phyloP scores from a whole-genome alignment of 2,113 vertebrate genomes.

The Sapajus apella region DNA sequence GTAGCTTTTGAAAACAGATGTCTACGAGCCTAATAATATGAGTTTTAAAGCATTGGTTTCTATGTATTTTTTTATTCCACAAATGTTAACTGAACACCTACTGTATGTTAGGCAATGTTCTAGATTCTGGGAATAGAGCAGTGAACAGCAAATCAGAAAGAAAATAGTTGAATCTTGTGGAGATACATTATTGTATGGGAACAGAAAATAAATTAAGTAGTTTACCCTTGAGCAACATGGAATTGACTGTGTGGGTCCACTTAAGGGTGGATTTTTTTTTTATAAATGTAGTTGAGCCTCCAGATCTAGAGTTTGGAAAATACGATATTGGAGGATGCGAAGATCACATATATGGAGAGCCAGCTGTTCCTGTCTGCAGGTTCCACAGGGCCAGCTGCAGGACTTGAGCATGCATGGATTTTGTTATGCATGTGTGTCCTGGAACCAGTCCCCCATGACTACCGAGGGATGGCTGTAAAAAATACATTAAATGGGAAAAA shows the following conservation, averaged over 20 bases:
- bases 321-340: background rate
- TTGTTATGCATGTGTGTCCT: background rate
- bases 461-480: background rate
- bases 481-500: background rate
- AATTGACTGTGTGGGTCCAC: background rate
- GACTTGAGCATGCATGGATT: background rate
- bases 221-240: background rate
- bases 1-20: constrained; percentile 12
- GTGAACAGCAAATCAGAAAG: background rate
- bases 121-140: background rate
- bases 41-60: constrained; percentile 33
- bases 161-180: background rate
- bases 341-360: background rate
- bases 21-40: constrained; percentile 37
- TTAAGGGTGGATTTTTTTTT: background rate
- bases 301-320: background rate
- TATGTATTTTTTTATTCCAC: background rate
- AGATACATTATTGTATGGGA: background rate
- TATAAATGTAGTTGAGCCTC: background rate
- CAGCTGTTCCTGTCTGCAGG: background rate
- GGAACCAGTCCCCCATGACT: background rate
- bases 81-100: background rate
- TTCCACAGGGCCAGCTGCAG: background rate
- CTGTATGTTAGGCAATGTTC: background rate
- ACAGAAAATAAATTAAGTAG: background rate